phyloP scores from a whole-genome alignment of 1,140 invertebrate genomes.

The Asobara japonica region DNA sequence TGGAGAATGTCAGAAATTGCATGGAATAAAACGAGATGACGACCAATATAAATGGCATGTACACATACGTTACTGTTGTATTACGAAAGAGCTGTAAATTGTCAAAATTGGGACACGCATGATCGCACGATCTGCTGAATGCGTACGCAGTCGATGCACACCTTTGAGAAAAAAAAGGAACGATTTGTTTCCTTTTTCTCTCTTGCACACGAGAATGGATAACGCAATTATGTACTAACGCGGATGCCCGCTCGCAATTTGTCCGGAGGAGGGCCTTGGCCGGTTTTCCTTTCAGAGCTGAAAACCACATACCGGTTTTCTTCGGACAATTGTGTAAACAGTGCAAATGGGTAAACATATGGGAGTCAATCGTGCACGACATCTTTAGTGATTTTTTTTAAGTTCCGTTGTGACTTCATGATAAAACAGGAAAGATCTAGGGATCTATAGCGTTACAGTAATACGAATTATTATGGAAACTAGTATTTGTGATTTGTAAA shows the following conservation, averaged over 20 bases:
- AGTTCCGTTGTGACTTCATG: too few relatives aligned
- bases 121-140: constrained; percentile 23
- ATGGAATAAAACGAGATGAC: constrained; percentile 19
- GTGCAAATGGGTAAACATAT: not conserved
- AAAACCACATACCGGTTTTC: constrained; percentile 29
- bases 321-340: constrained; percentile 11
- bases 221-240: constrained; percentile 61
- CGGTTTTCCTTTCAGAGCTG: constrained; percentile 59
- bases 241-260: constrained; percentile 64
- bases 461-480: too few relatives aligned
- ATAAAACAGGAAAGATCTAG: too few relatives aligned
- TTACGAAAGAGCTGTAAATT: constrained; percentile 61
- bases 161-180: not conserved
- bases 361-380: not conserved
- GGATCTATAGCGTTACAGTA: too few relatives aligned
- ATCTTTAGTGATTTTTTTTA: not conserved
- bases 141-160: not conserved
- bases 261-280: constrained; percentile 55
- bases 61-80: constrained; percentile 30
- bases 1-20: not conserved
- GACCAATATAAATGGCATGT: constrained; percentile 30
- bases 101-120: constrained; percentile 60
- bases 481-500: too few relatives aligned
- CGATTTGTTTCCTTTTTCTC: constrained; percentile 32
- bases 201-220: constrained; percentile 56